Percentiles rank a stretch among this genome's conserved stretches.
These are phyloP conservation scores for Drosophila quinaria DNA, from an alignment of 2,888 invertebrate species.

Conservation along the genomic window DNA sequence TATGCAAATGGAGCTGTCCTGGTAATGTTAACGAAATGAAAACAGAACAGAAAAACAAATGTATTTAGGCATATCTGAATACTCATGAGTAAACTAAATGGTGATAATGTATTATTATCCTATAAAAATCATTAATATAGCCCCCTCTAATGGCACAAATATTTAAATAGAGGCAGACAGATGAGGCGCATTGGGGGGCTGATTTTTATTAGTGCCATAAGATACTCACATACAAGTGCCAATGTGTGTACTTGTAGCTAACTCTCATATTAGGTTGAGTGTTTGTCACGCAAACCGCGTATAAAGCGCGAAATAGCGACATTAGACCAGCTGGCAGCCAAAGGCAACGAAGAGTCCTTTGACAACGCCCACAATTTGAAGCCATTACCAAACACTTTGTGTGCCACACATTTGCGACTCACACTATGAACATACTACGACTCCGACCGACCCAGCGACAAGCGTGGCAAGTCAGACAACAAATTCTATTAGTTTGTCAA, in stretches of 20 bases:
- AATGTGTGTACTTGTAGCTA: constrained; percentile 6
- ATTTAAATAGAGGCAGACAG: constrained; percentile 60
- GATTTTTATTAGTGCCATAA: constrained; percentile 28
- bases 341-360: constrained; percentile 20
- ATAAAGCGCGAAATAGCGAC: constrained; percentile 71
- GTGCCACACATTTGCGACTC: constrained; percentile 41
- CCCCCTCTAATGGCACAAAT: constrained; percentile 63
- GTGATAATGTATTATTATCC: constrained; percentile 78
- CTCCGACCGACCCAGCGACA: background rate
- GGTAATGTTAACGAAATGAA: constrained; percentile 15
- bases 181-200: background rate
- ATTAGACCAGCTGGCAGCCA: constrained; percentile 58
- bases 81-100: constrained; percentile 64
- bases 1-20: constrained; percentile 41
- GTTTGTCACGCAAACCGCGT: constrained; percentile 74
- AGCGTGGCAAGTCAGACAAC: constrained; percentile 56
- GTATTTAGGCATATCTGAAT: constrained; percentile 53
- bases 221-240: constrained; percentile 13
- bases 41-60: constrained; percentile 55
- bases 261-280: constrained; percentile 30
- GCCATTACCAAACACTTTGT: constrained; percentile 76
- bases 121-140: constrained; percentile 76
- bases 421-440: background rate
- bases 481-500: constrained; percentile 77
- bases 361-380: constrained; percentile 71